phyloP scores from a whole-genome alignment of 2,113 vertebrate species.

The Ceyx melanurus region DNA sequence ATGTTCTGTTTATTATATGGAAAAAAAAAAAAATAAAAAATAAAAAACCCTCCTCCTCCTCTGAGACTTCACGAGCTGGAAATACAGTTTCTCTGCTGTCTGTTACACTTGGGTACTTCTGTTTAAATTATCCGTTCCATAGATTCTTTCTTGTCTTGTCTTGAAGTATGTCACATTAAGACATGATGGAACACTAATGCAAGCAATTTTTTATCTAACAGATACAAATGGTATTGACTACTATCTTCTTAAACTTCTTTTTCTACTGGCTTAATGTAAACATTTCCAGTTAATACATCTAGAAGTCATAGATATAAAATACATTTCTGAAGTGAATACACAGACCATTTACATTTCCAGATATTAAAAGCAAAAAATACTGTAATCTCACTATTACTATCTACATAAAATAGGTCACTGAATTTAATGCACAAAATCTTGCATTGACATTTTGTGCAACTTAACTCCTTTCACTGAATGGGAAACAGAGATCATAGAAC shows the following conservation, averaged over 20 bases:
- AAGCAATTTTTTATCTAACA: constrained; percentile 35
- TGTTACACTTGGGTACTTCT: constrained; percentile 32
- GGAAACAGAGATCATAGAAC: background rate
- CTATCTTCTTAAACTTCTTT: background rate
- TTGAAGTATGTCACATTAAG: constrained; percentile 50
- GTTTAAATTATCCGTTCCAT: constrained; percentile 31
- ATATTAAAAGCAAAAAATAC: constrained; percentile 7
- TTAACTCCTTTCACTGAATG: background rate
- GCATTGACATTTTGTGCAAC: background rate
- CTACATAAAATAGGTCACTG: background rate
- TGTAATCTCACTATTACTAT: background rate
- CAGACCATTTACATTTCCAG: background rate
- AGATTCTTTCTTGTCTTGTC: constrained; percentile 14
- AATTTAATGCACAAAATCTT: background rate
- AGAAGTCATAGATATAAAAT: background rate
- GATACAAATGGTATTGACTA: constrained; percentile 22
- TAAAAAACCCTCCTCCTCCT: background rate
- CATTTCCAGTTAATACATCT: constrained; percentile 7
- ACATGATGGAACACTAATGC: constrained; percentile 11
- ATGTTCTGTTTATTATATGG: background rate
- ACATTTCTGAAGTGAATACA: background rate
- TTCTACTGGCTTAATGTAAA: constrained; percentile 7
- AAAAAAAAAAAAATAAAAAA: background rate
- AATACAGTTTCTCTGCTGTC: background rate
- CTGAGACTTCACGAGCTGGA: constrained; percentile 30